Evolutionary conservation across 2,888 invertebrate genomes (phyloP).

Genomic region (Torymus auratus): DNA sequence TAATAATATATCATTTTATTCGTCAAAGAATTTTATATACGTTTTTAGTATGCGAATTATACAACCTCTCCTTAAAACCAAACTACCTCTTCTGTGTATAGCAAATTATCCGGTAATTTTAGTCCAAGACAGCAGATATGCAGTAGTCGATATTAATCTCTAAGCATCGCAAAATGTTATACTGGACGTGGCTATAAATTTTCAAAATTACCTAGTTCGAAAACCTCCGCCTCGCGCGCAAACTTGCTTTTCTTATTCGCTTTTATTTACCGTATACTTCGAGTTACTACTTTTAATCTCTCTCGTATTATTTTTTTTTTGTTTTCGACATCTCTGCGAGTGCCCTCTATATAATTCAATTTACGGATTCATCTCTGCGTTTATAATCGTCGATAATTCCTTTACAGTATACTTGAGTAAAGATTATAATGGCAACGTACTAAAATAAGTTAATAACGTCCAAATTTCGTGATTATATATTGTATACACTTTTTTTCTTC

Average conservation of each 20-base stretch:
- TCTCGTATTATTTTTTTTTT: too few relatives aligned
- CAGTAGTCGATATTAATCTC: neutral
- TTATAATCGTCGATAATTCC: neutral
- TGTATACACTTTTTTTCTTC: too few relatives aligned
- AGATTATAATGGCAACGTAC: neutral
- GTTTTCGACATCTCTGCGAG: too few relatives aligned
- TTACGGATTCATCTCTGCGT: too few relatives aligned
- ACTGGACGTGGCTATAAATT: slow-evolving; percentile 37
- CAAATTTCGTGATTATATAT: too few relatives aligned
- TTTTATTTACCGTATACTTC: slow-evolving; percentile 35
- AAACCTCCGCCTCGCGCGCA: neutral
- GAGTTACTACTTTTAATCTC: slow-evolving; percentile 6
- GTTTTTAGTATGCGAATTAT: too few relatives aligned
- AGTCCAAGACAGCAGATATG: slow-evolving; percentile 25
- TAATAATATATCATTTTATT: too few relatives aligned
- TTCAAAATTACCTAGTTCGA: slow-evolving; percentile 32
- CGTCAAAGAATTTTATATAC: too few relatives aligned
- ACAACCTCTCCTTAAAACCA: too few relatives aligned
- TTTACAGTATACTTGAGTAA: neutral
- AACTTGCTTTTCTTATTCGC: neutral
- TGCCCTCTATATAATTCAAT: too few relatives aligned
- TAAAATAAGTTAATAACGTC: neutral
- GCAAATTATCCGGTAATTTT: neutral
- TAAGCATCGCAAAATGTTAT: slow-evolving; percentile 32
- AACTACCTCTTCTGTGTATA: too few relatives aligned